Base-by-base conservation (phyloP, 2,888 invertebrate genomes). In the Hoplodrina blanda region DNA sequence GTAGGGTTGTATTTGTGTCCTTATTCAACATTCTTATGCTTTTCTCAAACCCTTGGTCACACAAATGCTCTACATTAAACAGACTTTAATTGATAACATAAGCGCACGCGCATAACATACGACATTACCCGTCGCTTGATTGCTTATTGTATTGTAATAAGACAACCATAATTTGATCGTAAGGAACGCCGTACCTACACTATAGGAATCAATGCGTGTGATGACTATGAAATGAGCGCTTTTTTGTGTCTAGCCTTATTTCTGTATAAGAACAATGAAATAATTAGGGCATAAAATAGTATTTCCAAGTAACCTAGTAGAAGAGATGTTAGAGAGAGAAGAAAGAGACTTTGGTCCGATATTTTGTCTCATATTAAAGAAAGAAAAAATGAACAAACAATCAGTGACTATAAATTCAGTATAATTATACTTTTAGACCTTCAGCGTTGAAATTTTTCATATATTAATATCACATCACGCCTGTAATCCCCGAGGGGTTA, bases 111-210 rank as follows among this genome's bases (percentile, higher is more conserved):
- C 67, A 54, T 62, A 41, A 52, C 69, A 62, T 62, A 65, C 63
- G 62, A 62, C 61, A 69, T 86, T 84, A 88, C 90, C 82, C 87
- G 83, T 69, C 71, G 81, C 83, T 85, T 93, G 93, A 93, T 94
- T 93, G 93, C 90, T 88, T 89, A 94, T 94, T 94, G 94, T 94
- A 93, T 93, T 93, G 85, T 93, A 93, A 94, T 93, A 86, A 81
- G 91, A 84, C 88, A 83, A 78, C 82, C 80, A 82, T 81, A 83
- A 82, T 81, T 73, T 81, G 75, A 77, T 73, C 53, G 56, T 84
- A 84, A 84, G 81, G 78, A 59, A 62, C 19, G 52, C 62, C 73
- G 30, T 61, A 73, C n/a, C n/a, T n/a, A n/a, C 82, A 82, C 62
- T 62, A 57, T 70, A 64, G 62, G 46, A 52, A 49, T 13, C 20